Conservation (phyloP, 1,140 invertebrate genomes). For the Lysiphlebus fabarum region DNA sequence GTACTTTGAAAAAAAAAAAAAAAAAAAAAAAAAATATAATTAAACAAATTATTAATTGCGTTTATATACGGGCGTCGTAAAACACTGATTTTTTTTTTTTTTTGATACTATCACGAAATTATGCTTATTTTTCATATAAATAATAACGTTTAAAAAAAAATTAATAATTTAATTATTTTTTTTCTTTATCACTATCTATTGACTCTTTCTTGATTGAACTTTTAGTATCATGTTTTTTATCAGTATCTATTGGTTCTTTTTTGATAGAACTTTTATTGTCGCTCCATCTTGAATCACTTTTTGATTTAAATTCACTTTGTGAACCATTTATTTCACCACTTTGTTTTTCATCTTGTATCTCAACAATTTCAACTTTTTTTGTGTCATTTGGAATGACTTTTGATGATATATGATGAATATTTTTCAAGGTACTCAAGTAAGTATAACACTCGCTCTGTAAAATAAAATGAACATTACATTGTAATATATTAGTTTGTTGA, state of each 20-base stretch:
- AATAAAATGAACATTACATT: too few relatives aligned
- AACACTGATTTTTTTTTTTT: too few relatives aligned
- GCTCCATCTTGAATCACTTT: constrained; percentile 52
- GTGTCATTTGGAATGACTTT: constrained; percentile 47
- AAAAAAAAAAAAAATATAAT: too few relatives aligned
- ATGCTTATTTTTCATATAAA: too few relatives aligned
- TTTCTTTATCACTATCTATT: constrained; percentile 35
- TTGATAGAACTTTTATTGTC: constrained; percentile 46
- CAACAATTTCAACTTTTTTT: constrained; percentile 51
- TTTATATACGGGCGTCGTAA: too few relatives aligned
- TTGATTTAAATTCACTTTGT: constrained; percentile 46
- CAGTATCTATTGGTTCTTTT: constrained; percentile 45
- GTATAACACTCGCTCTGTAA: constrained; percentile 48
- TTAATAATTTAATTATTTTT: constrained; percentile 31
- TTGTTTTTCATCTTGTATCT: constrained; percentile 51
- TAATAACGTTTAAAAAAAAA: constrained; percentile 9
- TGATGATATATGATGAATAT: constrained; percentile 46
- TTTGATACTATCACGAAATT: too few relatives aligned
- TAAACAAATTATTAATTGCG: too few relatives aligned
- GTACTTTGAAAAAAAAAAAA: too few relatives aligned
- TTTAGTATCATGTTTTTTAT: constrained; percentile 49
- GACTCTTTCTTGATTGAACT: constrained; percentile 38
- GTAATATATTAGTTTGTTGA: too few relatives aligned
- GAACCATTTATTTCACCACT: constrained; percentile 48
- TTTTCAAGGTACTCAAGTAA: constrained; percentile 49